These are phyloP conservation scores for Potamilus streckersoni DNA, from an alignment of 1,140 invertebrate species.

Conservation along the genomic window DNA sequence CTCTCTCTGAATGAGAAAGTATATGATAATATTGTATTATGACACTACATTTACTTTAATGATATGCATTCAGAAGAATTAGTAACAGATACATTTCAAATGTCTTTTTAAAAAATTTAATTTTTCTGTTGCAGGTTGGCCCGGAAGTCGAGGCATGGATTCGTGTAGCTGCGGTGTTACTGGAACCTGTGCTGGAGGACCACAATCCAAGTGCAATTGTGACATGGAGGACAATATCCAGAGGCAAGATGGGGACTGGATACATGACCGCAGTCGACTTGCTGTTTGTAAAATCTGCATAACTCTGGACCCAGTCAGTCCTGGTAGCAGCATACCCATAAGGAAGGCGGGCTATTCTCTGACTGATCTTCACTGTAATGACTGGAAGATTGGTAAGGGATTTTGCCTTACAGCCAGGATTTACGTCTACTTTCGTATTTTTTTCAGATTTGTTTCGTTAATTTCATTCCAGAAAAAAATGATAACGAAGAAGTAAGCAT, in stretches of 20 bases:
- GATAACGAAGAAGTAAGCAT: no score
- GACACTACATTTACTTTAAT: no score
- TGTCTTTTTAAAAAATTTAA: no score
- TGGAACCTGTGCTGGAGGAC: constrained; percentile 31
- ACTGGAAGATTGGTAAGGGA: constrained; percentile 10
- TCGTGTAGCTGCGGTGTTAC: constrained; percentile 47
- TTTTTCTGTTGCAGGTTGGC: constrained; percentile 34
- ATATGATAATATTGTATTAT: no score
- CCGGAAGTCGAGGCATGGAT: constrained; percentile 39
- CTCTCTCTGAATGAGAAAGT: no score
- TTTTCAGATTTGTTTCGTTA: no score
- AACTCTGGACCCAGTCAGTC: constrained; percentile 22
- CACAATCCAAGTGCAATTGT: constrained; percentile 34
- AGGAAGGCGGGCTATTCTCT: constrained; percentile 19
- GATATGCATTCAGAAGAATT: no score
- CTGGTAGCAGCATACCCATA: neutral
- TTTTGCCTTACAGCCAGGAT: neutral
- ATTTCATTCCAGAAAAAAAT: no score
- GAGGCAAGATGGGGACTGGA: constrained; percentile 31
- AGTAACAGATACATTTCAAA: no score
- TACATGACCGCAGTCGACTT: constrained; percentile 32
- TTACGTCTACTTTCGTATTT: no score
- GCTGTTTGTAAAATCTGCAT: constrained; percentile 48
- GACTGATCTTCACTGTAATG: constrained; percentile 31
- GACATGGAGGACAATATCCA: constrained; percentile 34